Evolutionary conservation across 2,797 vertebrate species (phyloP).

Genomic region (Pseudopleuronectes americanus): DNA sequence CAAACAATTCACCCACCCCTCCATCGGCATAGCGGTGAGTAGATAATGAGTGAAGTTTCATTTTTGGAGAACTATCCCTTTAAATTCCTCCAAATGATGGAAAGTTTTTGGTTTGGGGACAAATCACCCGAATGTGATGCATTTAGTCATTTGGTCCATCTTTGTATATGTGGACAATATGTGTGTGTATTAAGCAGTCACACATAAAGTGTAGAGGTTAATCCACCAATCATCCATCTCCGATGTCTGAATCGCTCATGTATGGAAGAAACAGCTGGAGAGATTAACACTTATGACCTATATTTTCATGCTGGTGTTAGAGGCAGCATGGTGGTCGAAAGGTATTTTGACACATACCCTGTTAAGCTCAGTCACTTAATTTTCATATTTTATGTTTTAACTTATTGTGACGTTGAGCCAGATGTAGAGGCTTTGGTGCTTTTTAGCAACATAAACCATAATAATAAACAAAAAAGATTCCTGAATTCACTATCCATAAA

Average conservation of each 20-base stretch:
- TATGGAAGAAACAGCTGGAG: conserved; percentile 62
- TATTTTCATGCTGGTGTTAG: conserved; percentile 57
- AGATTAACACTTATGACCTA: conserved; percentile 78
- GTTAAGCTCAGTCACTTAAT: background rate
- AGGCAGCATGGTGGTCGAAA: conserved; percentile 7
- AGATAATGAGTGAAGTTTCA: no score
- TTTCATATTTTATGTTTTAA: background rate
- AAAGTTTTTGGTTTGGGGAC: background rate
- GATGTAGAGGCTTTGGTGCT: no score
- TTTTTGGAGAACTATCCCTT: background rate
- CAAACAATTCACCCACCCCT: no score
- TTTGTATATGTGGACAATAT: background rate
- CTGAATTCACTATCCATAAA: background rate
- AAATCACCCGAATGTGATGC: background rate
- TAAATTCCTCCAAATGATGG: background rate
- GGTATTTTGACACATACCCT: background rate
- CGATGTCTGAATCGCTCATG: conserved; percentile 53
- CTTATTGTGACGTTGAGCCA: no score
- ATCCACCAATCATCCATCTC: conserved; percentile 55
- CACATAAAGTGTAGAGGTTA: conserved; percentile 40
- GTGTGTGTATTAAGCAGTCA: conserved; percentile 9
- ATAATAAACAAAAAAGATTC: no score
- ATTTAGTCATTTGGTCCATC: background rate
- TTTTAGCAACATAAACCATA: no score
- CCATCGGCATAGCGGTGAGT: no score